Evolutionary conservation across 2,888 invertebrate species (phyloP).

Genomic region (Aphidoletes aphidimyza): DNA sequence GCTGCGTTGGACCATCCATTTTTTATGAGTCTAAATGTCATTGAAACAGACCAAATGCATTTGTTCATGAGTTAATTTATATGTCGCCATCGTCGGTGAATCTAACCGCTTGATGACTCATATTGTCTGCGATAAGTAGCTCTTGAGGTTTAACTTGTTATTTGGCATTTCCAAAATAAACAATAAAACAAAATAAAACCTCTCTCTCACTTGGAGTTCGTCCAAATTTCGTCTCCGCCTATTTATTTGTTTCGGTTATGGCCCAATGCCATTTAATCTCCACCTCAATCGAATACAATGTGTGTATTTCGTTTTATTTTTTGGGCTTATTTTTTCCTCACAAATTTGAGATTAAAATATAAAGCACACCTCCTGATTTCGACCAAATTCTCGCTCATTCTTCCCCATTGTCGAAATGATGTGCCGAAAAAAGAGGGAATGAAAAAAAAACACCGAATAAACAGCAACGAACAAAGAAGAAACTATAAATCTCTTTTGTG

Average conservation of each 20-base stretch:
- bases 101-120: background rate
- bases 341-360: background rate
- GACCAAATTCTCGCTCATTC: background rate
- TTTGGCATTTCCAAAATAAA: background rate
- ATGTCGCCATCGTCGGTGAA: background rate
- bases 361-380: conserved; percentile 22
- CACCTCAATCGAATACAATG: background rate
- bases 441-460: background rate
- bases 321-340: background rate
- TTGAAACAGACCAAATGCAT: background rate
- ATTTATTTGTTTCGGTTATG: background rate
- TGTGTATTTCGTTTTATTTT: background rate
- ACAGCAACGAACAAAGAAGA: background rate
- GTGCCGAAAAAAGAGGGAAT: background rate
- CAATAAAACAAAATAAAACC: background rate
- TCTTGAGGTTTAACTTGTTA: background rate
- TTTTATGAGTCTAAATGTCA: conserved; percentile 9
- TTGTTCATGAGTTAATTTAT: conserved; percentile 8
- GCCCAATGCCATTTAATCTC: conserved; percentile 3
- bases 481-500: conserved; percentile 51
- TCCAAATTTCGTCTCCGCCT: background rate
- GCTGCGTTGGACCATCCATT: background rate
- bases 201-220: background rate
- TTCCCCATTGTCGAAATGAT: background rate
- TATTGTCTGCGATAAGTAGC: conserved; percentile 2